These are phyloP conservation scores for Prosopocoilus inquinatus DNA, from an alignment of 2,888 invertebrate genomes.

Conservation along the genomic window DNA sequence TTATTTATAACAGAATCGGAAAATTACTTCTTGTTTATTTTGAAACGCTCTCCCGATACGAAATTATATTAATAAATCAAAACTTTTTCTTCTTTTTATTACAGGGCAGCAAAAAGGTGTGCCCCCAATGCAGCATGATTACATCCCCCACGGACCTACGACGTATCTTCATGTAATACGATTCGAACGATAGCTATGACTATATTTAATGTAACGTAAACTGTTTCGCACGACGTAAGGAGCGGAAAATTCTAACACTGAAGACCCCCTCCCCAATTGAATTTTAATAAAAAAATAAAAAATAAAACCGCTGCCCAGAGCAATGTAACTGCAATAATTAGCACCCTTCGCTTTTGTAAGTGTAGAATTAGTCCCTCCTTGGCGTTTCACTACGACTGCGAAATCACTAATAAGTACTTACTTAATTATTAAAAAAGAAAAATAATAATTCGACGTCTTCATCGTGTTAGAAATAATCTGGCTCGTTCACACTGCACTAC, in stretches of 20 bases:
- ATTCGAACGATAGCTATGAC: constrained; percentile 2
- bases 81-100: constrained; percentile 35
- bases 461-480: constrained; percentile 2
- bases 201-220: constrained; percentile 4
- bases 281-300: constrained; percentile 4
- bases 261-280: not conserved
- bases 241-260: constrained; percentile 3
- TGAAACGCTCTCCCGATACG: not conserved
- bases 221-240: not conserved
- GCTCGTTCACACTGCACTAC: not conserved
- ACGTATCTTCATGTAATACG: constrained; percentile 79
- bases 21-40: constrained; percentile 1
- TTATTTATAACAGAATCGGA: not conserved
- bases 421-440: not conserved
- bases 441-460: constrained; percentile 4
- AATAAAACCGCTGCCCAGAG: not conserved
- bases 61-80: constrained; percentile 10
- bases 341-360: no score
- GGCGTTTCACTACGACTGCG: not conserved
- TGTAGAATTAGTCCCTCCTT: not conserved
- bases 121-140: constrained; percentile 93
- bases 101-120: constrained; percentile 85
- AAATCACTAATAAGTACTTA: not conserved
- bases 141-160: constrained; percentile 84
- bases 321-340: not conserved